A percentile compares a stretch with the other conserved stretches of the same genome.
Conservation (phyloP, 2,797 vertebrate genomes). For the Passerculus sandwichensis region DNA sequence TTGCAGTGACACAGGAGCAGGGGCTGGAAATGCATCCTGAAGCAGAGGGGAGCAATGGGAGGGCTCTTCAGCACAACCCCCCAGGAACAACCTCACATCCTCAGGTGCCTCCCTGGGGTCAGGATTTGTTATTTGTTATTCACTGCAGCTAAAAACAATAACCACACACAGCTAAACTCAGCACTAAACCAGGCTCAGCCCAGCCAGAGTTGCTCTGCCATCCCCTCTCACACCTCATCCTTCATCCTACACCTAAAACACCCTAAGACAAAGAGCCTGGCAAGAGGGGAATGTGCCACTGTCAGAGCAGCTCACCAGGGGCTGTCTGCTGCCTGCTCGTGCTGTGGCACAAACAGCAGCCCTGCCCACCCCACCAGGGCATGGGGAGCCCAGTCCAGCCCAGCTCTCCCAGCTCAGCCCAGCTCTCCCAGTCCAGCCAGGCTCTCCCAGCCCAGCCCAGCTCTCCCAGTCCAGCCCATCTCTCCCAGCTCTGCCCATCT, state of each 20-base stretch:
- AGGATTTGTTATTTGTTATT: neutral
- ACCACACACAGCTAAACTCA: neutral
- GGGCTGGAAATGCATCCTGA: neutral
- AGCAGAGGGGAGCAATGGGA: neutral
- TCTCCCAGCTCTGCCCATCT: too few species aligned
- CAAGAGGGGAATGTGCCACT: neutral
- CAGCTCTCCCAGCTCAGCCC: too few species aligned
- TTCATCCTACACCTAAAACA: neutral
- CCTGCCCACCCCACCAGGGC: neutral
- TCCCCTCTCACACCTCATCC: neutral
- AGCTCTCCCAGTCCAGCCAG: neutral
- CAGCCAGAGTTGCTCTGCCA: neutral
- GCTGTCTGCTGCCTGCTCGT: neutral
- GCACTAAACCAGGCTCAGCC: neutral
- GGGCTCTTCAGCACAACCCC: neutral
- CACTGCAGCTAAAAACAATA: neutral
- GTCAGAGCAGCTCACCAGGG: neutral
- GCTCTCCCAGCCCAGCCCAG: neutral
- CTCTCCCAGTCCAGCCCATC: too few species aligned
- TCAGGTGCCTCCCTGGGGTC: neutral
- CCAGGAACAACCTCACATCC: neutral
- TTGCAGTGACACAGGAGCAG: neutral
- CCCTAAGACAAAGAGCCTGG: neutral
- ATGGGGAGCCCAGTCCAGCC: neutral
- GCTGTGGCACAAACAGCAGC: neutral